These are phyloP conservation scores for Podilymbus podiceps DNA, from an alignment of 2,113 vertebrate species.

Conservation along the genomic window DNA sequence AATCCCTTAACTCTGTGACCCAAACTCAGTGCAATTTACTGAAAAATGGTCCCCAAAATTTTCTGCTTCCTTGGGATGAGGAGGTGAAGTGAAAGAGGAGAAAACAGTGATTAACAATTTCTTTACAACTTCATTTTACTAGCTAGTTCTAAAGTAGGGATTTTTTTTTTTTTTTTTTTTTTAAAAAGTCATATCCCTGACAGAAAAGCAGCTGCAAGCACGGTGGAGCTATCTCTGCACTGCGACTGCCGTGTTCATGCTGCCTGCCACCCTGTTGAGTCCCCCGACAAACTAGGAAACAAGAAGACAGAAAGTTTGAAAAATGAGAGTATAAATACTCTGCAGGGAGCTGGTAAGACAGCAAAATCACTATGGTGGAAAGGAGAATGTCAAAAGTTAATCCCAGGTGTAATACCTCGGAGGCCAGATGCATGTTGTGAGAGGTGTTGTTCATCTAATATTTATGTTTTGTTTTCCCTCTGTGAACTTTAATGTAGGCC, in stretches of 20 bases:
- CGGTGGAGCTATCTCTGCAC: background rate
- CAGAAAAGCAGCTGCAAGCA: background rate
- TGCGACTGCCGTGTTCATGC: background rate
- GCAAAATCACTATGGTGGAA: background rate
- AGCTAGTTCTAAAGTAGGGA: background rate
- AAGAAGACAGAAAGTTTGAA: background rate
- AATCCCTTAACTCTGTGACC: background rate
- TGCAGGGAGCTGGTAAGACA: background rate
- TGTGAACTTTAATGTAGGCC: background rate
- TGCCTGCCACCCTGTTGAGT: background rate
- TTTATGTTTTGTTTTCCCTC: background rate
- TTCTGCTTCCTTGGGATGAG: background rate
- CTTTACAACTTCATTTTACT: background rate
- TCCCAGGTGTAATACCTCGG: background rate
- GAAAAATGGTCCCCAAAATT: background rate
- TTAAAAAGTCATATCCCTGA: background rate
- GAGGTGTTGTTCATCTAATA: background rate
- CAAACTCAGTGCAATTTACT: background rate
- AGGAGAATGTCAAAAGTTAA: constrained; percentile 22
- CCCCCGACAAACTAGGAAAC: background rate
- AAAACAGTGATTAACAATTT: background rate
- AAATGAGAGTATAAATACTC: background rate
- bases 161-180: too few species aligned
- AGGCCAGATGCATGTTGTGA: background rate
- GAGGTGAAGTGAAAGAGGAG: background rate